phyloP scores from a whole-genome alignment of 2,888 invertebrate species.

The Erpobdella octoculata region DNA sequence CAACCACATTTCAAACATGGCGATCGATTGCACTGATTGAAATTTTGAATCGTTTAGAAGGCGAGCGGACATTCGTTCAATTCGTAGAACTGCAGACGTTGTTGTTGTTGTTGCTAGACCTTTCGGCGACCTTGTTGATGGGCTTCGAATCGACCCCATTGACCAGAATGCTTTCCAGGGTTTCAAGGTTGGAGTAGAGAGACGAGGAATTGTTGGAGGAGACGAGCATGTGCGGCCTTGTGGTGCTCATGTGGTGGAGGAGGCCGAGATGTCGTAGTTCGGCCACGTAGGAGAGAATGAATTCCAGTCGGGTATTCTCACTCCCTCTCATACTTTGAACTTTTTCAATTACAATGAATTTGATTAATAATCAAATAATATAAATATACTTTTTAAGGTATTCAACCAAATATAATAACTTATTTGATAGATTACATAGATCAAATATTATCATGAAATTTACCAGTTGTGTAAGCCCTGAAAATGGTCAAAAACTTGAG shows the following conservation, averaged over 20 bases:
- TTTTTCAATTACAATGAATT: too few species aligned
- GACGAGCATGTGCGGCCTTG: slow-evolving; percentile 12
- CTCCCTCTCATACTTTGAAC: slow-evolving; percentile 21
- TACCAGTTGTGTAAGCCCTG: slow-evolving; percentile 34
- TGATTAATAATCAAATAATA: not conserved
- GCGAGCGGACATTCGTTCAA: too few species aligned
- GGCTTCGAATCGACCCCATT: not conserved
- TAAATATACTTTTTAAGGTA: not conserved
- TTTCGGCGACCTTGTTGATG: not conserved
- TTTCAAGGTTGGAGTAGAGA: not conserved
- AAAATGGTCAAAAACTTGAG: slow-evolving; percentile 25
- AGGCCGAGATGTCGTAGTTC: slow-evolving; percentile 24
- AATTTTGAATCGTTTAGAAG: too few species aligned
- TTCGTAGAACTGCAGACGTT: not conserved
- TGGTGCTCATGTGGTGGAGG: slow-evolving; percentile 20
- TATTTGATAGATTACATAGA: not conserved
- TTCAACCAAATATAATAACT: too few species aligned
- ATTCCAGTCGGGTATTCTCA: slow-evolving; percentile 21
- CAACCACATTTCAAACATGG: too few species aligned
- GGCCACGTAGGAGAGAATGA: slow-evolving; percentile 25
- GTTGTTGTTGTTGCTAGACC: not conserved
- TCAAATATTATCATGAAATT: not conserved
- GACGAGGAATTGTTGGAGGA: not conserved
- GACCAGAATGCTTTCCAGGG: not conserved
- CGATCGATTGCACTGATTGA: too few species aligned